Evolutionary conservation across 2,797 vertebrate species (phyloP).

Genomic region (Mormyrops boulengeri): DNA sequence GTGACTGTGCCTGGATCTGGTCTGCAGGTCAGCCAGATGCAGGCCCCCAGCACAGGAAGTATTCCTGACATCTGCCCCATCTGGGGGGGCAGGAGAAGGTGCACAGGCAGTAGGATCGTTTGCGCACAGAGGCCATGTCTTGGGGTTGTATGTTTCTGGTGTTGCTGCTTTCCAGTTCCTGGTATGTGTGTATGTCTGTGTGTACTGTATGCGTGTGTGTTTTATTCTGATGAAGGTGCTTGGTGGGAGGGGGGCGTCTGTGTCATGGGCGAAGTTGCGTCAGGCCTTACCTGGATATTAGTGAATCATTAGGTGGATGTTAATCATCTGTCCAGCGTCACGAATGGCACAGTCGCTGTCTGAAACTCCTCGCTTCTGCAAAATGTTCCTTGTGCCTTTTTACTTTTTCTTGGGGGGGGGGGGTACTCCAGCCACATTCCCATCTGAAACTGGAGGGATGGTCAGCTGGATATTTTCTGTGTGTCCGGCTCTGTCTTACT

Average conservation of each 20-base stretch:
- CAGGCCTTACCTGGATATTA: neutral
- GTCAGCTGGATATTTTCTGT: neutral
- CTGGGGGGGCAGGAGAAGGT: neutral
- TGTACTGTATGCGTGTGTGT: neutral
- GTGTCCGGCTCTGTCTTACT: neutral
- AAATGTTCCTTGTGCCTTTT: conserved; percentile 10
- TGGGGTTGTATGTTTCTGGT: neutral
- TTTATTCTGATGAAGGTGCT: neutral
- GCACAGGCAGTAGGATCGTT: neutral
- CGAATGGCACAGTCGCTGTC: neutral
- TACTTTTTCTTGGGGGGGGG: neutral
- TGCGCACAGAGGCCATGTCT: neutral
- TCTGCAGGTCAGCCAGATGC: neutral
- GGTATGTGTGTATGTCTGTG: neutral
- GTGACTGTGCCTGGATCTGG: neutral
- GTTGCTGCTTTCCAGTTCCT: neutral
- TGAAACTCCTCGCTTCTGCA: neutral
- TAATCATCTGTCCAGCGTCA: neutral
- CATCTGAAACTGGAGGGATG: neutral
- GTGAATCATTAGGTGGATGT: neutral
- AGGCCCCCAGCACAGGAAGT: neutral
- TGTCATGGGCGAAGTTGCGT: neutral
- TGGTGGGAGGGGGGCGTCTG: neutral
- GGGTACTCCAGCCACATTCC: neutral
- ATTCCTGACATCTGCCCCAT: neutral